Evolutionary conservation across 2,888 invertebrate genomes (phyloP), one percentile per base, ranked within the genome.

Genomic region (Escarpia spicata): DNA sequence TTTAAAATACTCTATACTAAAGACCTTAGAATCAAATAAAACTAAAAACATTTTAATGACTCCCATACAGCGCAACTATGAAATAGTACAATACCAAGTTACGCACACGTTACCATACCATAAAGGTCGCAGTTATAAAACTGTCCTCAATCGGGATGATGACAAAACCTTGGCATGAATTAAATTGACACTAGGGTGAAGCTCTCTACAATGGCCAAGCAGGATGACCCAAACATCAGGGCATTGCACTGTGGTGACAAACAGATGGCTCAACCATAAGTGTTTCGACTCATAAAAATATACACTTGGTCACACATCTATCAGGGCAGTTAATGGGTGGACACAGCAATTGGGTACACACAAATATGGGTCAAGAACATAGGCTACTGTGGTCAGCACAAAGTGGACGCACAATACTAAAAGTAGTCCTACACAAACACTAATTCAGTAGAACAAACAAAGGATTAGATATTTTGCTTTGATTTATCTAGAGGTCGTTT

Each of bases 101-200:
- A 15, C 8, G 52, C 52, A 52, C 75, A 26, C n/a, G 26, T 19
- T 75, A 75, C 19, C 75, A 15, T 52, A 52, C 52, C 52, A 52
- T 52, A 15, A 75, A 75, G 75, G 75, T n/a, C 26, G 19, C 75
- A 26, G 75, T 75, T n/a, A 15, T 75, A 75, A 26, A 4, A 26
- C 75, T 75, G 75, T 75, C 75, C 75, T 75, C n/a, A 75, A 75
- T 75, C 19, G 75, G 75, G 75, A 75, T 75, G 75, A 15, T 75
- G 75, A 75, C 75, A 75, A 75, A 75, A 75, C 75, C 75, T 75
- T 75, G 75, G 75, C n/a, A 75, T 75, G 75, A 75, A 75, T 75
- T 75, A 75, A 75, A 75, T 15, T n/a, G 26, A 75, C n/a, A 75
- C 75, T 26, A 6, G 75, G 75, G 75, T 26, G 75, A 75, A 26